phyloP scores from a whole-genome alignment of 2,888 invertebrate species.

The Sphecodes monilicornis region DNA sequence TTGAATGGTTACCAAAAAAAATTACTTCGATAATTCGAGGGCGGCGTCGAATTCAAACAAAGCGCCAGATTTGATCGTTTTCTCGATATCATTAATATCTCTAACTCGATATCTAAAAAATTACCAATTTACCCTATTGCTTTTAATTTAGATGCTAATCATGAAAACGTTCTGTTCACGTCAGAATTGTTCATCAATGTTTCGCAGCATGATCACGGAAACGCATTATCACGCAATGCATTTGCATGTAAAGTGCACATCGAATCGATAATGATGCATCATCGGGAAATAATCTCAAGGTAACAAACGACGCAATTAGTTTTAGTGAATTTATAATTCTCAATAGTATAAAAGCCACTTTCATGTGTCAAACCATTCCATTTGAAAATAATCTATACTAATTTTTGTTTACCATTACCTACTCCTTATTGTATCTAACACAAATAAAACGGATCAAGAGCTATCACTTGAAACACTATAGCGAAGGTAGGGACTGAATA shows the following conservation, averaged over 20 bases:
- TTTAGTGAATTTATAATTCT: neutral
- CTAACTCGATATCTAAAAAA: neutral
- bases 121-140: neutral
- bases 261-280: neutral
- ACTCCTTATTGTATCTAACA: neutral
- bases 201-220: neutral
- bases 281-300: neutral
- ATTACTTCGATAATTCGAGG: neutral
- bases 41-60: neutral
- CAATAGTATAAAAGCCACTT: neutral
- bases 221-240: neutral
- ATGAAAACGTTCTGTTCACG: neutral
- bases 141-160: neutral
- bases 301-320: neutral
- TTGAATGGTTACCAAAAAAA: slow-evolving; percentile 78
- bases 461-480: neutral
- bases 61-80: neutral
- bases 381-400: neutral
- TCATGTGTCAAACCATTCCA: neutral
- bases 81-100: too few relatives aligned
- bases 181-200: neutral
- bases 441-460: neutral
- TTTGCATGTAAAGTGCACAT: neutral
- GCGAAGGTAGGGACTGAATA: slow-evolving; percentile 30
- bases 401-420: neutral